These are phyloP conservation scores for Homarus americanus DNA, from an alignment of 1,140 invertebrate genomes.

Conservation along the genomic window DNA sequence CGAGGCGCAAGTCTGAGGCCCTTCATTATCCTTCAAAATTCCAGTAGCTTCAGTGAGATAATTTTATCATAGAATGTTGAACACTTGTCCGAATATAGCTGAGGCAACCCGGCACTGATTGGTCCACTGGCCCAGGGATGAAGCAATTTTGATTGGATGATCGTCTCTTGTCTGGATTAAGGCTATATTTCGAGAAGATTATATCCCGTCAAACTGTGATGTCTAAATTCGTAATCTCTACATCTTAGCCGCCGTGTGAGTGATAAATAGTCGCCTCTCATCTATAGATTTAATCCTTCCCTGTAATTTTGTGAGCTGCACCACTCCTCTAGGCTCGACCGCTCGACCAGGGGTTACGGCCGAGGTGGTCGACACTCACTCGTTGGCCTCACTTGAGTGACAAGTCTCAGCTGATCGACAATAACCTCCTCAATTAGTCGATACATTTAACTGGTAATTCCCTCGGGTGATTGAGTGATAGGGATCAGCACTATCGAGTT, in stretches of 20 bases:
- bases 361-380: no score
- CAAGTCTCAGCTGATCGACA: no score
- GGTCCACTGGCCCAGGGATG: not conserved
- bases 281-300: no score
- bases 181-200: not conserved
- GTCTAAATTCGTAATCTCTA: not conserved
- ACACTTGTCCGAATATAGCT: not conserved
- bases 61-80: conserved; percentile 14
- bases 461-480: no score
- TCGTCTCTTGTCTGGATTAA: not conserved
- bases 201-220: not conserved
- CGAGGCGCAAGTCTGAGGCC: conserved; percentile 3
- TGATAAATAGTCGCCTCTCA: no score
- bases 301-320: no score
- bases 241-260: not conserved
- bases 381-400: no score
- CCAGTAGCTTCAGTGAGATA: conserved; percentile 35
- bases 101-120: not conserved
- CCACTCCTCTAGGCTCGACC: no score
- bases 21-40: conserved; percentile 32
- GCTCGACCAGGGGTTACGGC: no score
- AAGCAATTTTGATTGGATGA: not conserved
- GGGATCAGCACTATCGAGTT: no score
- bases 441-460: no score
- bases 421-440: no score